A percentile compares a stretch with the other conserved stretches of the same genome.
Evolutionary conservation across 1,140 invertebrate species (phyloP).

Genomic region (Brachystomella parvula): DNA sequence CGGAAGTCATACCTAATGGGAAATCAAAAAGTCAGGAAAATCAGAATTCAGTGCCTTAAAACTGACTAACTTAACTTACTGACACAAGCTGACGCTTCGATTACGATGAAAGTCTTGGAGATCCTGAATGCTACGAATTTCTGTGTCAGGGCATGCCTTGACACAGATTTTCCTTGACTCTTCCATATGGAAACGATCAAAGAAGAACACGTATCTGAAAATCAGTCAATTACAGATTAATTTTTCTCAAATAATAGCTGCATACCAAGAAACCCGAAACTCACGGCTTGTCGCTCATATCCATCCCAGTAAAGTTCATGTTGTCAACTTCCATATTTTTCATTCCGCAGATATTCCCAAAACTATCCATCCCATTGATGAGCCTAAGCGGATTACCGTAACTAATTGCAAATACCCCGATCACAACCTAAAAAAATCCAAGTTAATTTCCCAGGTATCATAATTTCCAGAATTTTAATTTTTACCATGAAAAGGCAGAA

Average conservation of each 20-base stretch:
- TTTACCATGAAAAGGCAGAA: conserved; percentile 85
- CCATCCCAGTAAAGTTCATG: conserved; percentile 66
- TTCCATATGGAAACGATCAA: conserved; percentile 66
- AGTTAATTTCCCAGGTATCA: conserved; percentile 36
- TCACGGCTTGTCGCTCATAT: conserved; percentile 67
- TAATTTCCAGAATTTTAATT: conserved; percentile 35
- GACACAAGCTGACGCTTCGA: conserved; percentile 62
- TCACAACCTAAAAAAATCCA: conserved; percentile 57
- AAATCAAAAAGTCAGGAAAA: neutral
- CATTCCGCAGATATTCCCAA: conserved; percentile 89
- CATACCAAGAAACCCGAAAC: conserved; percentile 24
- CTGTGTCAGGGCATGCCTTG: conserved; percentile 68
- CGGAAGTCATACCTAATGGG: conserved; percentile 9
- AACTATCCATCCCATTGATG: conserved; percentile 88
- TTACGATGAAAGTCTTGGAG: conserved; percentile 64
- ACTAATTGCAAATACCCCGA: conserved; percentile 77
- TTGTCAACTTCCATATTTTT: conserved; percentile 64
- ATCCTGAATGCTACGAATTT: conserved; percentile 56
- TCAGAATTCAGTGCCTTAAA: neutral
- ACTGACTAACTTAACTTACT: conserved; percentile 40
- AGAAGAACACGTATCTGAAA: conserved; percentile 67
- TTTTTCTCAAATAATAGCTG: conserved; percentile 1
- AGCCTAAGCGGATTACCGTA: conserved; percentile 79
- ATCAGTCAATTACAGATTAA: conserved; percentile 23
- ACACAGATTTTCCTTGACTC: conserved; percentile 81